Evolutionary conservation across 1,140 invertebrate genomes (phyloP).

Genomic region (Hycleus phaleratus): DNA sequence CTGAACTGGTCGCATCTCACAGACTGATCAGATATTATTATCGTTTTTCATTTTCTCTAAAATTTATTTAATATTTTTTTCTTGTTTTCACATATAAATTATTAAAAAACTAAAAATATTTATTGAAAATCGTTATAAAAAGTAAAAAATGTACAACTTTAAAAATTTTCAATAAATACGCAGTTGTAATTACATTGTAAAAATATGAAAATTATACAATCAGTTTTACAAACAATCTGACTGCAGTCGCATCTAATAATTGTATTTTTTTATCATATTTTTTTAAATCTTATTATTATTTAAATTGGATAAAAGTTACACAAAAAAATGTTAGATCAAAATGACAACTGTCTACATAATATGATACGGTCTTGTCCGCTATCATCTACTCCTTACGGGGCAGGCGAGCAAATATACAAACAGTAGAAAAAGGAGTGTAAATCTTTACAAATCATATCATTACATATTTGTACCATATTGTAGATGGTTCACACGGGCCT

Average conservation of each 20-base stretch:
- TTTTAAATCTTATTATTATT: constrained; percentile 37
- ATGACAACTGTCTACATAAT: constrained; percentile 36
- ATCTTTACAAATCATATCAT: constrained; percentile 42
- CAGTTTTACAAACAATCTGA: constrained; percentile 29
- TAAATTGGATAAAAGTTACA: constrained; percentile 34
- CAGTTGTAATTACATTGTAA: constrained; percentile 33
- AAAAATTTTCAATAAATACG: constrained; percentile 39
- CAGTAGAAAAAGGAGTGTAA: constrained; percentile 43
- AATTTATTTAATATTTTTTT: neutral
- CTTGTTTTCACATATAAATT: constrained; percentile 29
- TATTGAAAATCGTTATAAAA: constrained; percentile 38
- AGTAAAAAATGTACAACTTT: constrained; percentile 41
- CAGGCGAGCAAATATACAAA: constrained; percentile 39
- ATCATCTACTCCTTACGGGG: constrained; percentile 24
- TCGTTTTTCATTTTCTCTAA: no score
- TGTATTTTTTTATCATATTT: constrained; percentile 10
- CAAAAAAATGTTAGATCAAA: no score
- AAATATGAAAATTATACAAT: constrained; percentile 36
- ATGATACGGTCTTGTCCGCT: constrained; percentile 34
- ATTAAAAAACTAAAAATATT: constrained; percentile 33
- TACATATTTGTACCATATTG: constrained; percentile 42
- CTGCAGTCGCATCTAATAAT: constrained; percentile 7
- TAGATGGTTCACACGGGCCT: constrained; percentile 34
- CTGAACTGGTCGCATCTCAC: constrained; percentile 10
- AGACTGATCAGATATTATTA: constrained; percentile 3